Conservation (phyloP, 2,113 vertebrate genomes). For the Pachyramphus minor region DNA sequence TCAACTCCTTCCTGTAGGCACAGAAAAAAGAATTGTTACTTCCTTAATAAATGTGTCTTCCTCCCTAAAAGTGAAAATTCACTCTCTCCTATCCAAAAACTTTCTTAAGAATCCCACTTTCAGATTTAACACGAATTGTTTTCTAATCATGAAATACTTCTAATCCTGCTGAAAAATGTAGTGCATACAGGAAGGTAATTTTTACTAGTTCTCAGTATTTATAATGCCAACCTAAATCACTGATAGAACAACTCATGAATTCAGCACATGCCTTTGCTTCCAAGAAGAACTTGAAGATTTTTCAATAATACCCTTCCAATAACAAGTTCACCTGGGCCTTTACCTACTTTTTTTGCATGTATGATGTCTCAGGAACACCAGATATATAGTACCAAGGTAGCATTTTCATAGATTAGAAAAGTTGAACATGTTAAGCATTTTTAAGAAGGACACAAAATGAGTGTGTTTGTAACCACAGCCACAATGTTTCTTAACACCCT, state of each 20-base stretch:
- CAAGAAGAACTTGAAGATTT: neutral
- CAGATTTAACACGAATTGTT: neutral
- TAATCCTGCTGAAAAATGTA: neutral
- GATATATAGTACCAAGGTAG: neutral
- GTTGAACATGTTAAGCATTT: neutral
- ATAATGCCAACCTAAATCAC: neutral
- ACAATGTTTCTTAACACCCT: neutral
- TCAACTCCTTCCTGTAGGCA: slow-evolving; percentile 91
- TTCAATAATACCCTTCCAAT: neutral
- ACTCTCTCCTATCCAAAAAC: neutral
- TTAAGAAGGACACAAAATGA: neutral
- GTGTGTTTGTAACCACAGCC: neutral
- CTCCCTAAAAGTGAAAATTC: neutral
- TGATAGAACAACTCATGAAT: neutral
- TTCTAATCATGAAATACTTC: neutral
- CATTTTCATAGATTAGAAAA: neutral
- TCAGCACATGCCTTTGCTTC: neutral
- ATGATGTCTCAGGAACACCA: neutral
- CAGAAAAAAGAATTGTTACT: neutral
- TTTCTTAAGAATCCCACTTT: neutral
- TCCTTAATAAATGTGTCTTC: neutral
- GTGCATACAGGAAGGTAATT: neutral
- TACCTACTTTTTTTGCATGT: rapidly evolving
- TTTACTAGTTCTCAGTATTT: neutral
- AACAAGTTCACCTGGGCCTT: neutral